Evolutionary conservation across 2,113 vertebrate genomes (phyloP).

Genomic region (Ivindomyrus marchei): DNA sequence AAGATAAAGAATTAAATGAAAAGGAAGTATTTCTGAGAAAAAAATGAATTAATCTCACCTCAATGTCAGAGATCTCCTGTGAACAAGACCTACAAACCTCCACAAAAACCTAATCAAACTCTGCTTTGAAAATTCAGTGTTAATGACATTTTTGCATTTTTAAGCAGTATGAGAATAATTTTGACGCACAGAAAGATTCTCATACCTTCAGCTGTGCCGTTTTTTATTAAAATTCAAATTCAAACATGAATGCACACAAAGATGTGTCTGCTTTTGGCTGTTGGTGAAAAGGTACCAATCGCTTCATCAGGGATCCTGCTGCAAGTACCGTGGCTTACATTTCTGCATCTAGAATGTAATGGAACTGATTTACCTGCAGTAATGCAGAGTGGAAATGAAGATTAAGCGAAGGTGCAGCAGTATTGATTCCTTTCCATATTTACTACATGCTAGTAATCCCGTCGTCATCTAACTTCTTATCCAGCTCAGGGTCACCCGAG

Average conservation of each 20-base stretch:
- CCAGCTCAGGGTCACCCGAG: background rate
- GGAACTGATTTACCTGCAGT: background rate
- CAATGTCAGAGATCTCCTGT: background rate
- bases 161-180: background rate
- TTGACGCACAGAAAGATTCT: background rate
- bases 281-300: background rate
- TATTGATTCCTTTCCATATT: background rate
- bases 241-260: background rate
- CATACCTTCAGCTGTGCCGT: background rate
- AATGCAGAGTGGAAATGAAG: background rate
- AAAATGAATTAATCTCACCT: background rate
- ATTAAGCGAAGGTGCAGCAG: background rate
- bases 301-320: background rate
- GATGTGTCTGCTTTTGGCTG: background rate
- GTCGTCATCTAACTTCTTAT: background rate
- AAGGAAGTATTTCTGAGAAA: background rate
- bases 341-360: background rate
- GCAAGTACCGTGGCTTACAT: background rate
- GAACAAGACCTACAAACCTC: background rate
- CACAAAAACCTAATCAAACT: background rate
- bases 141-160: slow-evolving; percentile 8
- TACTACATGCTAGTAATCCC: background rate
- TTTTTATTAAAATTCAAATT: slow-evolving; percentile 5
- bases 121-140: background rate
- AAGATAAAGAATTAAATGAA: background rate